Evolutionary conservation across 2,797 vertebrate species (phyloP), one percentile per base, ranked within the genome.

Genomic region (Tragelaphus oryx): DNA sequence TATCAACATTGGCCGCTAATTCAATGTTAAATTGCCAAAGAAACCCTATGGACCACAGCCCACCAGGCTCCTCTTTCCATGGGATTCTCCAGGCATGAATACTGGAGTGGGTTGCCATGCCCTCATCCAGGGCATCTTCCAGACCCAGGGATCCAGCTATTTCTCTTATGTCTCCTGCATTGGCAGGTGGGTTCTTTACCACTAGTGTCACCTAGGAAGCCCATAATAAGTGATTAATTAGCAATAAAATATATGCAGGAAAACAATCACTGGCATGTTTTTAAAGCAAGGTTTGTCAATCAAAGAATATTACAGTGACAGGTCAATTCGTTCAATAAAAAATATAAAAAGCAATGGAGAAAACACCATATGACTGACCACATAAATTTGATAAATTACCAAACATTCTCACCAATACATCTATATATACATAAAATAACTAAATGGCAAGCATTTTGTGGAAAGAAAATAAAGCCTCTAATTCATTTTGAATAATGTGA

Each of bases 131-230:
- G 60, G 3, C 16, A 65, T 33, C 60, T 65, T 65, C 60, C 60
- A 18, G 60, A 18, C 8, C n/a, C 30, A 65, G 8, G 8, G 1
- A 33, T 65, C 60, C n/a, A 65, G 30, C n/a, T 65, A 65, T 65
- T 65, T 65, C 8, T 18, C 2, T 65, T 65, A 65, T 18, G 30
- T 18, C 60, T 65, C 8, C 16, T 65, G 60, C 60, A 33, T 33
- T 33, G 30, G 16, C 60, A 65, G 30, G n/a, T 65, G 16, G 30
- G 30, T 65, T 65, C 60, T 65, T 33, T 33, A 65, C 30, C 4
- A 18, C 16, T 65, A 33, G 16, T 0, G 0, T 33, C 60, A 18
- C 7, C 16, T 65, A 8, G 30, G 60, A 65, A 33, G 2, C 16
- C 4, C 16, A 59, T 22, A 20, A 10, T 57, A 17, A 1, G 11